These are phyloP conservation scores for Palythoa caribaeorum DNA, from an alignment of 92 coral and sea anemone species.

Conservation along the genomic window DNA sequence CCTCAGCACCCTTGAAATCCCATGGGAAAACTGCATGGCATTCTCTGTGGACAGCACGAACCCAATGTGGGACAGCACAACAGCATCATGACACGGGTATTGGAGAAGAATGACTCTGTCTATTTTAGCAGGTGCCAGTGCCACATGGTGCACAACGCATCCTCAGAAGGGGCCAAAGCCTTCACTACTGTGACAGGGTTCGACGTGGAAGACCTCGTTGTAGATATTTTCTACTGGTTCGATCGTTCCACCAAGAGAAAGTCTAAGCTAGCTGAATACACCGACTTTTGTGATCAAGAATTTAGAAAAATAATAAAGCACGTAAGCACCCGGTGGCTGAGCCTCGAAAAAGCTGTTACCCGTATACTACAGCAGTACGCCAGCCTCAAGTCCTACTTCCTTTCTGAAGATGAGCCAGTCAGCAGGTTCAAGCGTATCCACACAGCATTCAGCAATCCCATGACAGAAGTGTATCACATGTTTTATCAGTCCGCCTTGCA, in stretches of 20 bases:
- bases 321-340: conserved; percentile 73
- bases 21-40: conserved; percentile 74
- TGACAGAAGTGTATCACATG: conserved; percentile 54
- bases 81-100: conserved; percentile 62
- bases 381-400: conserved; percentile 7
- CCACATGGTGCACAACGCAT: conserved; percentile 72
- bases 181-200: background rate
- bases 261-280: conserved; percentile 60
- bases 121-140: conserved; percentile 69
- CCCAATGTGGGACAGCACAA: conserved; percentile 62
- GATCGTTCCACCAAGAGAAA: conserved; percentile 62
- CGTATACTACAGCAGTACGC: conserved; percentile 1
- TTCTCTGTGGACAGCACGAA: conserved; percentile 71
- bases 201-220: conserved; percentile 38
- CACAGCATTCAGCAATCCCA: conserved; percentile 53
- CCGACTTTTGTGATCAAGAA: conserved; percentile 76
- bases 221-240: conserved; percentile 44
- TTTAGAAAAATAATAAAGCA: conserved; percentile 67
- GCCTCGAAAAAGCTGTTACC: conserved; percentile 56
- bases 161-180: conserved; percentile 55
- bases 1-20: conserved; percentile 50
- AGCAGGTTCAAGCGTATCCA: conserved; percentile 14
- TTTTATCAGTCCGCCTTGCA: conserved; percentile 48
- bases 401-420: background rate
- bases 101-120: conserved; percentile 59